Evolutionary conservation across 2,113 vertebrate species (phyloP), one percentile per base, ranked within the genome.

Genomic region (Amia ocellicauda): DNA sequence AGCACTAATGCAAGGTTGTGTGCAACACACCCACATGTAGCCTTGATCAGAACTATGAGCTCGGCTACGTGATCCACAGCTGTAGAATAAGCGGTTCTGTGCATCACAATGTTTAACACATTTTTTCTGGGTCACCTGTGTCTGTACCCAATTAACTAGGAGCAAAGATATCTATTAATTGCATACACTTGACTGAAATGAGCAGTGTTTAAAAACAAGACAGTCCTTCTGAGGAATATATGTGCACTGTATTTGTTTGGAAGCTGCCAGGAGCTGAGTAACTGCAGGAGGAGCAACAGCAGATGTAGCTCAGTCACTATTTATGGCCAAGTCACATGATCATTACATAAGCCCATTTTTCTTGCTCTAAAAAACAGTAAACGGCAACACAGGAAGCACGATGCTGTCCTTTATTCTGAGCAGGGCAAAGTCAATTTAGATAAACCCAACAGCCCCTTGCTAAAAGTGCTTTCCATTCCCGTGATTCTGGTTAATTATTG

Each of bases 301-400:
- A 90, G 86, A 85, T 88, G 88, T 84, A 90, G 82, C 83, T 82
- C 84, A 75, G 81, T 83, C 86, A 89, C 89, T 90, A 90, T 90
- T 90, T 89, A 86, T 89, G 89, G 84, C 86, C 75, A 81, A 82
- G 78, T 89, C 89, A 90, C 84, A 85, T 90, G 89, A 89, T 86
- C 75, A 76, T 90, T 90, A 89, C 89, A 90, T 90, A 90, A 90
- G 88, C 86, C 83, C 84, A 89, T 90, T 89, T 89, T 87, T 89
- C 88, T 82, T 89, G 86, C 89, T 90, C 89, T 89, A 87, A 87
- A 90, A 90, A 90, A 83, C 86, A 84, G 86, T 89, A 85, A 89
- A 89, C 83, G 86, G 86, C 86, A 76, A 88, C 85, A 86, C 85
- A 87, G 89, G 86, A 86, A 89, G 83, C 76, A 79, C 80, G 83